Conservation (phyloP, 2,797 vertebrate genomes). For the Valencia hispanica region DNA sequence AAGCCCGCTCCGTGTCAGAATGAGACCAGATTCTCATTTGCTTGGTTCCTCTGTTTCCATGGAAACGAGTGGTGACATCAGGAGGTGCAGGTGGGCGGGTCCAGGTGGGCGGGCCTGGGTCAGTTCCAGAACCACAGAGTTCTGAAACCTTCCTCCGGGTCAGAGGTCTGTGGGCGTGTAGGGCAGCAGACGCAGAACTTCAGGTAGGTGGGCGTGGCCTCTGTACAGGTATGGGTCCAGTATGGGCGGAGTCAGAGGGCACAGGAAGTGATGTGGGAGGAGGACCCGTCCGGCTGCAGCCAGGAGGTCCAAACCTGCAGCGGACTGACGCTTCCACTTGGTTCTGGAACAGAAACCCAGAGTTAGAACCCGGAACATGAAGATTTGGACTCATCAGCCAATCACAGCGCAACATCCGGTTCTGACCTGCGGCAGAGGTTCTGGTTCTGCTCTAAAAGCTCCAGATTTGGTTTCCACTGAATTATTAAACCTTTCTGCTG, state of each 20-base stretch:
- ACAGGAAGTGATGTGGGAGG: constrained; percentile 86
- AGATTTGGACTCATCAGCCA: too few species aligned
- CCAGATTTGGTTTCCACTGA: too few species aligned
- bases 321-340: constrained; percentile 94
- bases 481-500: background rate
- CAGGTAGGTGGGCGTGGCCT: constrained; percentile 69
- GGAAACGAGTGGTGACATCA: background rate
- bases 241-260: constrained; percentile 81
- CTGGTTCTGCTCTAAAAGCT: background rate
- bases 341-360: constrained; percentile 77
- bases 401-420: background rate
- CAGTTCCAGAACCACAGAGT: too few species aligned
- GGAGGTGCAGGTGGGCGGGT: background rate
- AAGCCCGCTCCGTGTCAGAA: too few species aligned
- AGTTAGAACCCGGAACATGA: background rate
- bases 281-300: constrained; percentile 89
- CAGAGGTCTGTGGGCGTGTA: constrained; percentile 78
- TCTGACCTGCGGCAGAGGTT: background rate
- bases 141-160: constrained; percentile 3
- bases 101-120: too few species aligned
- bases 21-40: background rate
- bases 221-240: constrained; percentile 85
- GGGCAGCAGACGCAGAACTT: constrained; percentile 72
- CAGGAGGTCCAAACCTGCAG: constrained; percentile 88
- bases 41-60: background rate